These are phyloP conservation scores for Sanderia malayensis DNA, from an alignment of 30 jellyfish, hydroid and myxozoan species.

Conservation along the genomic window DNA sequence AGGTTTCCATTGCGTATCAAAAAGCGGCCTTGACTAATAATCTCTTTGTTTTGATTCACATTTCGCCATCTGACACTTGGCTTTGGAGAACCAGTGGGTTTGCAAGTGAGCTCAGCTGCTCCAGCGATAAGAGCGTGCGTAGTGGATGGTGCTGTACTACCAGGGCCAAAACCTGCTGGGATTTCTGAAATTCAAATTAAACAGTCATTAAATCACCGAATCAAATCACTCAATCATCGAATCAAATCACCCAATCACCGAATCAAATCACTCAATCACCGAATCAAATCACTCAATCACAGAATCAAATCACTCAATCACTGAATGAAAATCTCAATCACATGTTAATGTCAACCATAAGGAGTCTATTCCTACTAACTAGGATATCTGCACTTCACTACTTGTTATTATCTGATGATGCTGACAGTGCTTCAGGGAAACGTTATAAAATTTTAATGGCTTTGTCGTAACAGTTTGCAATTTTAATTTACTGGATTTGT, in stretches of 20 bases:
- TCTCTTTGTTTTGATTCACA: conserved; percentile 22
- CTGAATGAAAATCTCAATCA: no score
- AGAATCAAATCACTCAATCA: no score
- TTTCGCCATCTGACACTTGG: conserved; percentile 80
- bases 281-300: no score
- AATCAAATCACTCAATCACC: no score
- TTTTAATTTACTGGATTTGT: no score
- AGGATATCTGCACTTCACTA: no score
- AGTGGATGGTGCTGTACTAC: conserved; percentile 71
- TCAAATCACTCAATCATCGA: not conserved
- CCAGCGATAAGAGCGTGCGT: conserved; percentile 83
- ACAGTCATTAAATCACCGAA: not conserved
- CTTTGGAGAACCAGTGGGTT: conserved; percentile 92
- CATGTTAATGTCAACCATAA: no score
- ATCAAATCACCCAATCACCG: not conserved
- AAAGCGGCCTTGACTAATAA: conserved; percentile 48
- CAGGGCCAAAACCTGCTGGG: conserved; percentile 77
- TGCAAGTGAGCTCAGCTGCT: conserved; percentile 68
- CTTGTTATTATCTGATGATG: no score
- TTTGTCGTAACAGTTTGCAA: no score
- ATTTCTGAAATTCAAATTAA: conserved; percentile 27
- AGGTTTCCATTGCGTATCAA: conserved; percentile 62
- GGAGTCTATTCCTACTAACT: no score
- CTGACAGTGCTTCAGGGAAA: no score
- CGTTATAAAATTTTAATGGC: no score